phyloP scores from a whole-genome alignment of 2,113 vertebrate species.

The Aptenodytes patagonicus region DNA sequence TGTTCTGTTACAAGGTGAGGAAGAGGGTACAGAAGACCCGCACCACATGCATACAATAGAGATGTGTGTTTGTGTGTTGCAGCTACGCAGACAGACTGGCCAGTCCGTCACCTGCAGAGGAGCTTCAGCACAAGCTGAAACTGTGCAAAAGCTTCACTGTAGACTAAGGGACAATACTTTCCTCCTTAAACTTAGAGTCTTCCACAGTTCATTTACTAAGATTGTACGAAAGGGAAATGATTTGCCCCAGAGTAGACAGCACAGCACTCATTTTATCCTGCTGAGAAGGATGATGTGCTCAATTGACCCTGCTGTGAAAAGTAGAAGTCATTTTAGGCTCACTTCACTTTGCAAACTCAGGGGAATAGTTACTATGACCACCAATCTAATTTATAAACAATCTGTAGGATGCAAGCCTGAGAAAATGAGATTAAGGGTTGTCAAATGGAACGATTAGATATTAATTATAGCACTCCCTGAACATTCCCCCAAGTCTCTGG shows the following conservation, averaged over 20 bases:
- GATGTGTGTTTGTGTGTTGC: accelerated
- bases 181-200: not conserved
- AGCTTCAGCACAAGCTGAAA: not conserved
- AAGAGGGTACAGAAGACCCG: not conserved
- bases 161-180: not conserved
- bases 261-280: conserved; percentile 7
- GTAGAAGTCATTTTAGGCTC: conserved; percentile 31
- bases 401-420: not conserved
- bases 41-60: not conserved
- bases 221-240: not conserved
- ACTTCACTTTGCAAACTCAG: conserved; percentile 20
- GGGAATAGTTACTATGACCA: conserved; percentile 45
- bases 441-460: not conserved
- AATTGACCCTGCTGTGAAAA: conserved; percentile 50
- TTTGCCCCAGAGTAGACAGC: conserved; percentile 2
- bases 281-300: conserved; percentile 40
- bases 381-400: conserved; percentile 41
- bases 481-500: not conserved
- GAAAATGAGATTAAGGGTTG: conserved; percentile 18
- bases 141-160: not conserved
- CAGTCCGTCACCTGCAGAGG: not conserved
- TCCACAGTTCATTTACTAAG: not conserved
- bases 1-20: not conserved
- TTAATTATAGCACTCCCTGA: conserved; percentile 6
- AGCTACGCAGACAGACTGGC: not conserved